Conservation (phyloP, 1,140 invertebrate species). For the Scaptomyza pallida region DNA sequence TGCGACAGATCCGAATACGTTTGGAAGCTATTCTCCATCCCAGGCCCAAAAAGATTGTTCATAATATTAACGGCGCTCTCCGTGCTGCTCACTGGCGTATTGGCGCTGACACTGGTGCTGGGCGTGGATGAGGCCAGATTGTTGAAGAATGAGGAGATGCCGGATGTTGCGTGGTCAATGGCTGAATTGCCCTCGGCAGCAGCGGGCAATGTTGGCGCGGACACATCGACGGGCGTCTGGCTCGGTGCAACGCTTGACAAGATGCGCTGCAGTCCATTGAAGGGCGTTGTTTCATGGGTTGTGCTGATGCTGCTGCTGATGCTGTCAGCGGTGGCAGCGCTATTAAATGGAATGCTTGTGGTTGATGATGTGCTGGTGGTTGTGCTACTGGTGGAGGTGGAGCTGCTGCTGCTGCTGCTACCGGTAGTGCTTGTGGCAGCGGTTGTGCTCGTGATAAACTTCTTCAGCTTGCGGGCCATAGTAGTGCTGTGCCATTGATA, state of each 20-base stretch:
- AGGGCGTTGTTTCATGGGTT: conserved; percentile 57
- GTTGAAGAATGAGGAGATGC: conserved; percentile 52
- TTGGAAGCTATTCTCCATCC: conserved; percentile 82
- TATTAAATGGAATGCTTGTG: conserved; percentile 48
- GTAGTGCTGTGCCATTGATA: conserved; percentile 83
- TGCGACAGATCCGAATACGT: conserved; percentile 82
- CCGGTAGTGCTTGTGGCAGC: conserved; percentile 85
- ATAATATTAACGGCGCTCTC: conserved; percentile 79
- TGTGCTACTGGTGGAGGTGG: conserved; percentile 28
- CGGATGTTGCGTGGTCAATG: conserved; percentile 37
- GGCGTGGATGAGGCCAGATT: conserved; percentile 51
- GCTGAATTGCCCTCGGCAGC: conserved; percentile 32
- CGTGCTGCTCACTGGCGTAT: conserved; percentile 84
- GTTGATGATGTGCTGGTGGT: conserved; percentile 36
- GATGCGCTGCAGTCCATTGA: conserved; percentile 64
- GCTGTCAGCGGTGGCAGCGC: conserved; percentile 31
- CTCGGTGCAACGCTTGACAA: conserved; percentile 68
- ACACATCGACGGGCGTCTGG: conserved; percentile 60
- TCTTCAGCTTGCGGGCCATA: conserved; percentile 84
- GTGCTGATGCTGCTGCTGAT: conserved; percentile 60
- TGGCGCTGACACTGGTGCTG: conserved; percentile 42
- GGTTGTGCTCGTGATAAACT: conserved; percentile 84
- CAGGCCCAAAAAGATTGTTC: conserved; percentile 81
- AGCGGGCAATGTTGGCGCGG: conserved; percentile 50
- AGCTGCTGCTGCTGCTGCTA: conserved; percentile 83